Conservation (phyloP, 2,888 invertebrate genomes). For the Tachina lurida region DNA sequence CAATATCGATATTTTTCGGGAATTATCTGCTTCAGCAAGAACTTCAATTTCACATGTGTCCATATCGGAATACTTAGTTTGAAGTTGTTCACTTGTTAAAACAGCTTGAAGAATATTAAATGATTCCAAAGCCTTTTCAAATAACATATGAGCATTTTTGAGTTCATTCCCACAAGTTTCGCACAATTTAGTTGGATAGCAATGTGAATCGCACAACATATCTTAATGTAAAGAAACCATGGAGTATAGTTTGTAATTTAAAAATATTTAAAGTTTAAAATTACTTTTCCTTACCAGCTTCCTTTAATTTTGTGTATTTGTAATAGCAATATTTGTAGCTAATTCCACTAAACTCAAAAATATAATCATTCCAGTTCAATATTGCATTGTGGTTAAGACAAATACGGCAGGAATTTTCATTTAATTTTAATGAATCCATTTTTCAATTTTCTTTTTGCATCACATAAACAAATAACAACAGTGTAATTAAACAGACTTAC, state of each 20-base stretch:
- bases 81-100: too few species aligned
- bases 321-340: conserved; percentile 56
- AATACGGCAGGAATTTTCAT: conserved; percentile 31
- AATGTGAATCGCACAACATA: conserved; percentile 1
- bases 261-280: too few species aligned
- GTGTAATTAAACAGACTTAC: too few species aligned
- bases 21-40: too few species aligned
- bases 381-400: conserved; percentile 10
- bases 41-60: neutral
- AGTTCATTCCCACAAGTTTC: conserved; percentile 28
- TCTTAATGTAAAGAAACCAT: too few species aligned
- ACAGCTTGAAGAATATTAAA: conserved; percentile 14
- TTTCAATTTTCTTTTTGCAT: neutral
- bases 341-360: conserved; percentile 1
- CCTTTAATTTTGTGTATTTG: conserved; percentile 31
- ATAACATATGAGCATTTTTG: conserved; percentile 36
- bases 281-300: conserved; percentile 22
- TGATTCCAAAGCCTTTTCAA: conserved; percentile 50
- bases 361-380: conserved; percentile 34
- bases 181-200: conserved; percentile 37
- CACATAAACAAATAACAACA: too few species aligned
- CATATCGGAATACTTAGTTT: neutral
- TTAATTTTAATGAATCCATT: conserved; percentile 1
- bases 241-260: too few species aligned
- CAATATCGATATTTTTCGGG: too few species aligned